Conservation (phyloP, 2,113 vertebrate species). For the Cygnus atratus region DNA sequence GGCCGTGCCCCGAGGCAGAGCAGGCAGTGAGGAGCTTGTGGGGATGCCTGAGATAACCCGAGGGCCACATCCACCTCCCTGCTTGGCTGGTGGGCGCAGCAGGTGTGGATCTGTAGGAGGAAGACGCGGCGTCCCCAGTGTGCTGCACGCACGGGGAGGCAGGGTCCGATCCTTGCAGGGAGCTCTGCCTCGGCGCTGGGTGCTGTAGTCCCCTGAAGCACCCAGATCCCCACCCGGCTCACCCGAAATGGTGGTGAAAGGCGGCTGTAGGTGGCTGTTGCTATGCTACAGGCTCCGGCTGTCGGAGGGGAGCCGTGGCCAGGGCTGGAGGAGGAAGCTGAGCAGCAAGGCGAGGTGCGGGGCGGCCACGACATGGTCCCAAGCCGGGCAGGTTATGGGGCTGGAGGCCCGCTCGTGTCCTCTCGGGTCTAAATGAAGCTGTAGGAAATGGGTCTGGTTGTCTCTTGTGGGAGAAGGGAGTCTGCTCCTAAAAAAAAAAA, state of each 20-base stretch:
- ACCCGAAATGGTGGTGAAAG: background rate
- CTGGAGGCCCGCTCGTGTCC: background rate
- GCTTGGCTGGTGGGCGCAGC: background rate
- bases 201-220: background rate
- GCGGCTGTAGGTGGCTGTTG: slow-evolving; percentile 62
- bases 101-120: background rate
- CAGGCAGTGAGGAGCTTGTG: background rate
- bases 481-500: background rate
- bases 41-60: background rate
- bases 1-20: background rate
- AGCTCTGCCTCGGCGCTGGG: fast-evolving
- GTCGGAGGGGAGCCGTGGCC: background rate
- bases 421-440: background rate
- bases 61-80: background rate
- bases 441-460: background rate
- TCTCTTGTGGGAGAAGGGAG: background rate
- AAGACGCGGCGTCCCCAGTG: fast-evolving
- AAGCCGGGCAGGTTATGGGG: background rate
- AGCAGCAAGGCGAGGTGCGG: fast-evolving
- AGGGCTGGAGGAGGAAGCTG: background rate
- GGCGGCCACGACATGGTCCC: too few relatives aligned
- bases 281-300: slow-evolving; percentile 56
- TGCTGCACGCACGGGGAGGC: background rate
- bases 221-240: background rate
- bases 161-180: background rate